phyloP scores from a whole-genome alignment of 2,797 vertebrate genomes.

The Darevskia mixta region DNA sequence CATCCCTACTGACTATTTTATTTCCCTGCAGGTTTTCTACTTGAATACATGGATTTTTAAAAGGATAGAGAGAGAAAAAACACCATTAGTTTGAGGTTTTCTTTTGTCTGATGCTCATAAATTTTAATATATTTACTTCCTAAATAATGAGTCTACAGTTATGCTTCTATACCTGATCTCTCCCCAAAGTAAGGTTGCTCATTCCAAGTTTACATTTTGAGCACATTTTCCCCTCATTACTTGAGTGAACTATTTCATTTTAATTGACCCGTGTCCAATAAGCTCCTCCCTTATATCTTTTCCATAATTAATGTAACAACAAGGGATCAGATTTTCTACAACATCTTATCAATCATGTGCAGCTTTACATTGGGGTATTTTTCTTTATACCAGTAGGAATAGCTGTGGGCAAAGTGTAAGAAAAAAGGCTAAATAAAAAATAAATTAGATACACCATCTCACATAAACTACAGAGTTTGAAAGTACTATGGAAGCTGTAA shows the following conservation, averaged over 20 bases:
- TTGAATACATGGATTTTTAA: not conserved
- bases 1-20: not conserved
- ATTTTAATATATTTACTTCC: not conserved
- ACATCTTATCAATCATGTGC: not conserved
- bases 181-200: not conserved
- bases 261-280: not conserved
- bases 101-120: not conserved
- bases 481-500: not conserved
- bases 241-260: not conserved
- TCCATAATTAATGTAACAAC: not conserved
- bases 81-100: slow-evolving; percentile 7
- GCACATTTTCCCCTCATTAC: slow-evolving; percentile 1
- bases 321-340: not conserved
- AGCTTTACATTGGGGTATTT: not conserved
- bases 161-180: not conserved
- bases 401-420: not conserved
- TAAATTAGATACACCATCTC: not conserved
- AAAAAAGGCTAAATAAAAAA: not conserved
- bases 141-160: slow-evolving; percentile 29
- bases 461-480: not conserved
- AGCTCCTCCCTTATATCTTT: not conserved
- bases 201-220: not conserved
- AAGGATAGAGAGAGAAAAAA: not conserved
- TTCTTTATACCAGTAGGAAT: not conserved
- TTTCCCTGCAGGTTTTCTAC: slow-evolving; percentile 9